phyloP scores from a whole-genome alignment of 2,797 vertebrate species.

The Threskiornis aethiopicus region DNA sequence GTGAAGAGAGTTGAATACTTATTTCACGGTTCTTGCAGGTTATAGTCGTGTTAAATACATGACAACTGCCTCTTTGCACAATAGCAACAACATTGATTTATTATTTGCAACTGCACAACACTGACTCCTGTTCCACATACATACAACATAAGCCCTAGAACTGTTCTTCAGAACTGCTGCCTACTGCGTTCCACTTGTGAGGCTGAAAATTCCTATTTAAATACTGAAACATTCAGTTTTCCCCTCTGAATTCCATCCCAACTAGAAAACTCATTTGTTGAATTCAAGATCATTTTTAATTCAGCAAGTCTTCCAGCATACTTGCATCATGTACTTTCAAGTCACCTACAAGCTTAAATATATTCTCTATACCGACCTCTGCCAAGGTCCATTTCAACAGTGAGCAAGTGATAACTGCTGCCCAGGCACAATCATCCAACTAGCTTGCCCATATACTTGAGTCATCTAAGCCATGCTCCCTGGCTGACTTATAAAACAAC shows the following conservation, averaged over 20 bases:
- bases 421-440: background rate
- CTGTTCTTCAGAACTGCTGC: background rate
- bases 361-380: background rate
- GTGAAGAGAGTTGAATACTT: background rate
- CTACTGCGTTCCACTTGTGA: background rate
- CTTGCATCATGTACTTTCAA: background rate
- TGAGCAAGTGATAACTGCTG: background rate
- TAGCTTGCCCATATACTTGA: background rate
- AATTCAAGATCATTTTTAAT: background rate
- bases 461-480: background rate
- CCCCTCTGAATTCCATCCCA: background rate
- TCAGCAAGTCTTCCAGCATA: background rate
- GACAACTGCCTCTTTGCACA: background rate
- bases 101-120: background rate
- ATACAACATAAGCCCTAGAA: background rate
- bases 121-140: background rate
- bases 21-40: background rate
- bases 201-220: background rate
- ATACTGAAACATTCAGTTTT: background rate
- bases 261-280: background rate
- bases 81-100: background rate
- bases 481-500: background rate
- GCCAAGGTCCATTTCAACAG: background rate
- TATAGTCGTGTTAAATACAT: background rate
- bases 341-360: background rate